Evolutionary conservation across 2,797 vertebrate genomes (phyloP).

Genomic region (Meda fulgida): DNA sequence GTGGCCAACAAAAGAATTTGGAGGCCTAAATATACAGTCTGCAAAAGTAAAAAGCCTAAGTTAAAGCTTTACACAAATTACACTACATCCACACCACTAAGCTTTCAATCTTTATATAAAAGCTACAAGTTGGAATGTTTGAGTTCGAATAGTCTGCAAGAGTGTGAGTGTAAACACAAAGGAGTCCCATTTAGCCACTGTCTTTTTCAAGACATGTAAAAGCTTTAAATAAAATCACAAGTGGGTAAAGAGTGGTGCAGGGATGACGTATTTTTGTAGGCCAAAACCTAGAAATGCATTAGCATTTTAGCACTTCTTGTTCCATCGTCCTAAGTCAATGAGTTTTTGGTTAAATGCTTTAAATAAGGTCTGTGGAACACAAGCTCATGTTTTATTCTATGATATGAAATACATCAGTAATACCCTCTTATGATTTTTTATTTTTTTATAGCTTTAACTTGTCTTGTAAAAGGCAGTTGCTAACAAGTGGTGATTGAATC

Average conservation of each 20-base stretch:
- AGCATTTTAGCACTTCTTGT: not conserved
- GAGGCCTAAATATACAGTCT: not conserved
- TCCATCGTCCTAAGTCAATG: not conserved
- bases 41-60: not conserved
- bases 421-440: not conserved
- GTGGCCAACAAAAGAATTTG: not conserved
- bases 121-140: not conserved
- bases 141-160: not conserved
- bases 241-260: not conserved
- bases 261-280: not conserved
- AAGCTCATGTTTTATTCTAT: not conserved
- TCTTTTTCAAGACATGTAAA: not conserved
- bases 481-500: not conserved
- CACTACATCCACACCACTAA: not conserved
- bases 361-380: not conserved
- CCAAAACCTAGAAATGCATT: not conserved
- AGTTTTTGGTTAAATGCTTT: not conserved
- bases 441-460: not conserved
- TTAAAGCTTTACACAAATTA: not conserved
- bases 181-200: not conserved
- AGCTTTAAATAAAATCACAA: not conserved
- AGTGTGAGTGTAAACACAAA: not conserved
- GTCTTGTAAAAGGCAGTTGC: not conserved
- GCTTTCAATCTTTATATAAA: not conserved
- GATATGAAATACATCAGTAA: not conserved